Percentiles rank a stretch among this genome's conserved stretches.
These are phyloP conservation scores for Momotus momota DNA, from an alignment of 2,797 vertebrate species.

Conservation along the genomic window DNA sequence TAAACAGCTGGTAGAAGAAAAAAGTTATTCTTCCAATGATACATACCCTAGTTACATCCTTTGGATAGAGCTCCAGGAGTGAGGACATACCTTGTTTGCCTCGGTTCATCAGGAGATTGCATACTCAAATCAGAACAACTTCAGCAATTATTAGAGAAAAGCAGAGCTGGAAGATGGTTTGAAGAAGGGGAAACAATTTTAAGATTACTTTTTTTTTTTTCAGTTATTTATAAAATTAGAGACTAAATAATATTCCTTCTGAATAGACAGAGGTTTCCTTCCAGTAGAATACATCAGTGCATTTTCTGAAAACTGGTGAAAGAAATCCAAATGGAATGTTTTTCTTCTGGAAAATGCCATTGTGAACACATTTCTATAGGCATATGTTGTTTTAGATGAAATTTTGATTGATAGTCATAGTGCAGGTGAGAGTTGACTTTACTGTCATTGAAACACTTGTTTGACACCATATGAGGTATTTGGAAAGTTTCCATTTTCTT, in stretches of 20 bases:
- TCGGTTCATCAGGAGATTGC: not conserved
- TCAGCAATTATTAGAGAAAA: not conserved
- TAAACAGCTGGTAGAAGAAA: not conserved
- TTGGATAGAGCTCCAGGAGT: conserved; percentile 1
- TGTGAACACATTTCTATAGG: not conserved
- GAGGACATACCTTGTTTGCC: not conserved
- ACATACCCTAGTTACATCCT: conserved; percentile 15
- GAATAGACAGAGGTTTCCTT: not conserved
- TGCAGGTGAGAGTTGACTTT: not conserved
- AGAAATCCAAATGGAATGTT: not conserved
- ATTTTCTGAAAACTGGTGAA: not conserved
- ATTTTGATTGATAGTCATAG: not conserved
- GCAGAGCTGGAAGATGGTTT: not conserved
- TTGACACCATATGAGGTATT: not conserved
- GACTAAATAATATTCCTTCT: not conserved
- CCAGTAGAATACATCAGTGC: not conserved
- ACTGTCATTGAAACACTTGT: not conserved
- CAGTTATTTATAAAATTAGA: conserved; percentile 11
- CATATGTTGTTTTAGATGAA: not conserved
- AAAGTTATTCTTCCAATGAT: not conserved
- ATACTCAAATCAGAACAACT: not conserved
- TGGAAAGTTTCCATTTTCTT: not conserved
- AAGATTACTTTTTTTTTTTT: not conserved
- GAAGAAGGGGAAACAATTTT: not conserved
- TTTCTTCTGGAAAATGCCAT: not conserved